Base-by-base conservation (phyloP, 2,797 vertebrate species). In the Glyptemys insculpta region DNA sequence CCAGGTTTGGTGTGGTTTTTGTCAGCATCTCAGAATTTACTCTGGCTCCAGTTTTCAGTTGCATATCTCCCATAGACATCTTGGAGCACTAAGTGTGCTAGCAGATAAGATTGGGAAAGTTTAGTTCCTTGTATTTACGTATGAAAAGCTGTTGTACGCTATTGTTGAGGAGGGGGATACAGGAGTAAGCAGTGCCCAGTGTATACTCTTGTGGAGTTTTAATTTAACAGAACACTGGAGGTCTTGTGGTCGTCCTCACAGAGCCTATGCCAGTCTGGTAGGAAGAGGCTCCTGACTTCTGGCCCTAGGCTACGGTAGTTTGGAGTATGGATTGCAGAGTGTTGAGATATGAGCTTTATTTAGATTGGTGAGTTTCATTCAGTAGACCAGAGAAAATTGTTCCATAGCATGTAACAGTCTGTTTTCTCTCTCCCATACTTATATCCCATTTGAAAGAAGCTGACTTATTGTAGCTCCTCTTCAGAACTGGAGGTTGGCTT, bases 61-160 rank as follows among this genome's bases (percentile, higher is more conserved):
- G 23, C 29, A 83, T 88, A 25, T 72, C 90, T 93, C 41, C 53
- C 14, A 83, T 87, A 47, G 79, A 23, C 95, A 84, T 49, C 88
- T 78, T 76, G 47, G 83, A 0, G 0, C 80, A 15, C 88, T 83
- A 79, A 87, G 15, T 0, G 2, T 44, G n/a, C 49, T 91, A 62
- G 41, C 54, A 54, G 59, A 89, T 57, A 41, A 87, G 76, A 84
- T 88, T 85, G 84, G 65, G 59, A 62, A 87, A 50, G 8, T 87
- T 88, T 34, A 79, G 31, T 41, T 90, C 87, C 0, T 57, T 86
- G 52, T 4, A 6, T 83, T 97, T 87, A 96, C 54, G 88, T 81
- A 41, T 92, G 96, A 96, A 95, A 94, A 97, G 94, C 41, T 82
- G 54, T 1, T 90, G 91, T 85, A 91, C 80, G 90, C 91, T 91